Conservation (phyloP, 2,797 vertebrate genomes). For the Bradypodion pumilum region DNA sequence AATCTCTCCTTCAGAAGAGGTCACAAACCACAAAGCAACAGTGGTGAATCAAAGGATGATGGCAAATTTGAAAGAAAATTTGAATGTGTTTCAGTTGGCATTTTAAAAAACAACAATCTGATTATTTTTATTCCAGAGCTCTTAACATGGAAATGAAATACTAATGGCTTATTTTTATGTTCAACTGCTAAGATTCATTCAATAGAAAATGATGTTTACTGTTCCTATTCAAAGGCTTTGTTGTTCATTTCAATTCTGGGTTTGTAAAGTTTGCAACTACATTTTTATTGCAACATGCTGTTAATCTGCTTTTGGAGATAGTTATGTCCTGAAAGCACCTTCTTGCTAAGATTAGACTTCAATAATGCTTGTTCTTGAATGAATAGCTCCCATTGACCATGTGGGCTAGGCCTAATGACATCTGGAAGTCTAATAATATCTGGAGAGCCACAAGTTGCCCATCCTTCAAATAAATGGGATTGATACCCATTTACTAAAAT, state of each 20-base stretch:
- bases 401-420: no score
- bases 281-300: background rate
- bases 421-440: no score
- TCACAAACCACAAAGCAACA: background rate
- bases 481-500: no score
- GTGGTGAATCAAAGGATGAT: background rate
- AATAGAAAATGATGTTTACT: constrained; percentile 37
- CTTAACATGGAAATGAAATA: constrained; percentile 49
- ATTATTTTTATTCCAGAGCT: constrained; percentile 23
- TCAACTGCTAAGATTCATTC: constrained; percentile 50
- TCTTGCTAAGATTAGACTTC: background rate
- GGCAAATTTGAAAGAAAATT: no score
- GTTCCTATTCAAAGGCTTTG: constrained; percentile 35
- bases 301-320: constrained; percentile 16
- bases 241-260: background rate
- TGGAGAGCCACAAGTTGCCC: no score
- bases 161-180: constrained; percentile 13
- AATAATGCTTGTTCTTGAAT: no score
- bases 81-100: background rate
- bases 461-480: no score
- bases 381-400: no score
- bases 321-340: background rate
- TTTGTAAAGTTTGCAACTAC: constrained; percentile 34
- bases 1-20: background rate
- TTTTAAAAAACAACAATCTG: background rate